phyloP scores from a whole-genome alignment of 2,888 invertebrate species.

The Azorinus chamasolen region DNA sequence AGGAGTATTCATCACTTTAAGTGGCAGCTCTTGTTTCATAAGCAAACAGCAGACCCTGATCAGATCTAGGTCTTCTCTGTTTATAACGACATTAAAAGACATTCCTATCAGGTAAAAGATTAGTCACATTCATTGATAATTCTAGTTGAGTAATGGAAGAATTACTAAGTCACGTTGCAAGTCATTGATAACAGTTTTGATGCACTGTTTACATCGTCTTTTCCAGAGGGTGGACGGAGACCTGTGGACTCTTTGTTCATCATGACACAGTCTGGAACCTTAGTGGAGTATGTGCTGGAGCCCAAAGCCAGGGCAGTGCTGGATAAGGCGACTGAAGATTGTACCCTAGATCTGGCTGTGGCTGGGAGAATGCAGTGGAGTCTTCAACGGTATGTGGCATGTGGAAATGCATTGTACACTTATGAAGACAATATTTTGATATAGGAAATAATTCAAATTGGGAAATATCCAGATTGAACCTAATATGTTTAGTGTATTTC shows the following conservation, averaged over 20 bases:
- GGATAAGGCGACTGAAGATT: conserved; percentile 81
- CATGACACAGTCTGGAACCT: conserved; percentile 94
- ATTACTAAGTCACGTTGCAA: background rate
- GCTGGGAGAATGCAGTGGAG: conserved; percentile 97
- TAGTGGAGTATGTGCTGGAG: conserved; percentile 95
- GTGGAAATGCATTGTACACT: no score
- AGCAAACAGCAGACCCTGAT: no score
- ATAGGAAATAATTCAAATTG: no score
- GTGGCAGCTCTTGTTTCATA: no score
- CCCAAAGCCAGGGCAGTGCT: conserved; percentile 85
- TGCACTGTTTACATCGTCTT: no score
- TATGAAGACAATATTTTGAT: no score
- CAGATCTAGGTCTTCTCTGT: no score
- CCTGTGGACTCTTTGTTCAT: conserved; percentile 94
- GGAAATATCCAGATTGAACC: no score
- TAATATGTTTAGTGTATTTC: no score
- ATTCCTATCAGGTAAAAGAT: no score
- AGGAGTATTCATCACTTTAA: no score
- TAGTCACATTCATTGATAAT: background rate
- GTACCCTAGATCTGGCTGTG: conserved; percentile 91
- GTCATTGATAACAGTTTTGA: background rate
- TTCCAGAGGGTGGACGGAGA: conserved; percentile 87
- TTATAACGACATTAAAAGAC: no score
- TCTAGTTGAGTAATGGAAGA: background rate
- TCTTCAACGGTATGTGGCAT: conserved; percentile 87